Evolutionary conservation across 1,140 invertebrate species (phyloP).

Genomic region (Leptinotarsa lineolata): DNA sequence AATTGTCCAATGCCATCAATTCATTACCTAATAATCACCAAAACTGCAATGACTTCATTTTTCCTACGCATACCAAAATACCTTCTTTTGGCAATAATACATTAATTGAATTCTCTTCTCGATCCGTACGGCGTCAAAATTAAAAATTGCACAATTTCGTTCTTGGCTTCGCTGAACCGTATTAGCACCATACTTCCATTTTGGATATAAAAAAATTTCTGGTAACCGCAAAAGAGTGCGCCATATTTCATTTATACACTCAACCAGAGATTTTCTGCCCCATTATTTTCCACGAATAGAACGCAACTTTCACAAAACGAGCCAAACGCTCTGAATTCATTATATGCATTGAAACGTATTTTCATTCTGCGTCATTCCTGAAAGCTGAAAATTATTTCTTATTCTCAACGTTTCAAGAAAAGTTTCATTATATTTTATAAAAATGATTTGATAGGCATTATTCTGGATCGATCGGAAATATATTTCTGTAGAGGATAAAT

Average conservation of each 20-base stretch:
- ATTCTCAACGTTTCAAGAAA: no score
- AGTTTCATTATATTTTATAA: no score
- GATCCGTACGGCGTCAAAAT: background rate
- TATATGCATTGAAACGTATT: no score
- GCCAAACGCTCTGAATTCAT: background rate
- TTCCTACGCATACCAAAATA: no score
- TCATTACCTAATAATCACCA: no score
- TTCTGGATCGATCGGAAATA: no score
- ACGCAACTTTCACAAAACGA: background rate
- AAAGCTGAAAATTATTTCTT: no score
- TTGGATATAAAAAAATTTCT: background rate
- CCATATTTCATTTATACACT: background rate
- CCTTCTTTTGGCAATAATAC: background rate
- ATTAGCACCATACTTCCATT: background rate
- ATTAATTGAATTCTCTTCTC: background rate
- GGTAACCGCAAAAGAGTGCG: background rate
- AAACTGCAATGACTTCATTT: no score
- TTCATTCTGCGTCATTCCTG: no score
- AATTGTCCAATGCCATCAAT: no score
- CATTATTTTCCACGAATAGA: background rate
- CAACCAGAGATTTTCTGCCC: background rate
- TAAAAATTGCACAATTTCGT: background rate
- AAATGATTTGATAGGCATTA: no score
- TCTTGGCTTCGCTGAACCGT: background rate
- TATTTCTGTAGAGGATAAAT: no score